Conservation (phyloP, 2,888 invertebrate genomes). For the Dione vanillae region DNA sequence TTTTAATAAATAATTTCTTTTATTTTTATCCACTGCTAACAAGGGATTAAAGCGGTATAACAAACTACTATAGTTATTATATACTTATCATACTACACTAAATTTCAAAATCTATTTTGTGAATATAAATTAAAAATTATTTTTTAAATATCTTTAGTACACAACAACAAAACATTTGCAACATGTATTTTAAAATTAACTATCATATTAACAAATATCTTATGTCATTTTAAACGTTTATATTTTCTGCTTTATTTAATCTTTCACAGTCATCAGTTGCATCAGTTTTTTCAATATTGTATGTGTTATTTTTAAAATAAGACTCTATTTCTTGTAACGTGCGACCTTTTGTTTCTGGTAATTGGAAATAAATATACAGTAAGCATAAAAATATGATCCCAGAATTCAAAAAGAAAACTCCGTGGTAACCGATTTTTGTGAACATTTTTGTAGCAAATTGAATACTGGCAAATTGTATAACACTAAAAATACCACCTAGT, state of each 20-base stretch:
- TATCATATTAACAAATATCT: neutral
- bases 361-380: slow-evolving; percentile 49
- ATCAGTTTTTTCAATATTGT: slow-evolving; percentile 47
- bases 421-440: slow-evolving; percentile 50
- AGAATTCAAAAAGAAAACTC: slow-evolving; percentile 52
- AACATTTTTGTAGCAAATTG: slow-evolving; percentile 50
- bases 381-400: slow-evolving; percentile 47
- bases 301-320: slow-evolving; percentile 50
- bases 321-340: slow-evolving; percentile 55
- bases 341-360: slow-evolving; percentile 55
- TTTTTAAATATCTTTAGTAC: too few species aligned
- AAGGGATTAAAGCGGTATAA: too few species aligned
- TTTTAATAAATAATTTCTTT: too few species aligned
- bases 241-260: neutral
- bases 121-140: too few species aligned
- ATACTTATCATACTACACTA: too few species aligned
- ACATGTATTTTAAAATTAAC: neutral
- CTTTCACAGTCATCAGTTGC: neutral
- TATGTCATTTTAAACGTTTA: neutral
- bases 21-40: too few species aligned
- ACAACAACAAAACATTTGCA: too few species aligned
- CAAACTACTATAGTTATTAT: too few species aligned
- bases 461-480: slow-evolving; percentile 49
- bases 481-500: slow-evolving; percentile 46
- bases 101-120: too few species aligned